phyloP scores from a whole-genome alignment of 1,140 invertebrate species.

The Trichogramma pretiosum region DNA sequence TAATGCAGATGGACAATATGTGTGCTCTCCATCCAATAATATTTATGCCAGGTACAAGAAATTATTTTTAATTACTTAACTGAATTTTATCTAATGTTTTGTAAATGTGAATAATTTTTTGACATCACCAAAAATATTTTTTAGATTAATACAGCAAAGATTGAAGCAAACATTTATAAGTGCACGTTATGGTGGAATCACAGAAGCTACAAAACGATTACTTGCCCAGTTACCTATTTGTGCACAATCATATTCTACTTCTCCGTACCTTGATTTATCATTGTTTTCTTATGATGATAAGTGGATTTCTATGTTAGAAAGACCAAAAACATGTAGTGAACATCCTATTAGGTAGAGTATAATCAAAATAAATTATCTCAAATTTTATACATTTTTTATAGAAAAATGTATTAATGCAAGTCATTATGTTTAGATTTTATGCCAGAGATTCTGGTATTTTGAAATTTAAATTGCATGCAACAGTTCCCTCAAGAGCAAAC shows the following conservation, averaged over 20 bases:
- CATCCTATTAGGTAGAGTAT: slow-evolving; percentile 74
- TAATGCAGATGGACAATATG: slow-evolving; percentile 74
- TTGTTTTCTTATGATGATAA: slow-evolving; percentile 95
- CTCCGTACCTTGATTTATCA: slow-evolving; percentile 86
- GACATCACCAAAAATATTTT: slow-evolving; percentile 2
- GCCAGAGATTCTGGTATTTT: slow-evolving; percentile 77
- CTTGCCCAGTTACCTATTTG: slow-evolving; percentile 89
- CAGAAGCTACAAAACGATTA: slow-evolving; percentile 81
- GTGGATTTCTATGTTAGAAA: slow-evolving; percentile 89
- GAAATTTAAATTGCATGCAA: slow-evolving; percentile 82
- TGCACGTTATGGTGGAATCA: slow-evolving; percentile 73
- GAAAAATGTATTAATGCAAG: slow-evolving; percentile 1
- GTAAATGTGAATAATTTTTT: slow-evolving; percentile 1
- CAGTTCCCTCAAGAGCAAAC: slow-evolving; percentile 53
- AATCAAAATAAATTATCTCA: slow-evolving; percentile 1
- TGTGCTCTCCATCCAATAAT: slow-evolving; percentile 88
- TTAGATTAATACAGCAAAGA: slow-evolving; percentile 46
- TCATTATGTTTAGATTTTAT: slow-evolving; percentile 62
- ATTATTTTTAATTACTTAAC: not conserved
- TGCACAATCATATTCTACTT: slow-evolving; percentile 86
- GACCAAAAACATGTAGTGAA: slow-evolving; percentile 88
- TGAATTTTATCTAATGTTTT: not conserved
- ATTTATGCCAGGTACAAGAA: slow-evolving; percentile 63
- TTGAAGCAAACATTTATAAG: slow-evolving; percentile 84
- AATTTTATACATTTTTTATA: slow-evolving; percentile 2